A percentile compares a stretch with the other conserved stretches of the same genome.
Evolutionary conservation across 2,797 vertebrate species (phyloP).

Genomic region (Thalassophryne amazonica): DNA sequence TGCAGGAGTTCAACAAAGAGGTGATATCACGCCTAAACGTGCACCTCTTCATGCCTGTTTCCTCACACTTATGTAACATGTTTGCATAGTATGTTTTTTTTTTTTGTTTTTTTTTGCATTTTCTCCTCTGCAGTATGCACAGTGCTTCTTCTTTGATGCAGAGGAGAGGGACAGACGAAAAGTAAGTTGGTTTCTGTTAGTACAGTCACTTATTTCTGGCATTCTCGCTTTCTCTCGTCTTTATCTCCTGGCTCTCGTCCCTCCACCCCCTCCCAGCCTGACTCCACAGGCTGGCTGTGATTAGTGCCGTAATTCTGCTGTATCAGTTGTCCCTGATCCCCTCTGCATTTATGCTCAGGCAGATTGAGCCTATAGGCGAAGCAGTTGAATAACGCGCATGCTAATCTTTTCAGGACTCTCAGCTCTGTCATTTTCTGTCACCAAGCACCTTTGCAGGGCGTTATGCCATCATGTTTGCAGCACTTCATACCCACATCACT

Average conservation of each 20-base stretch:
- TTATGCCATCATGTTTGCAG: too few relatives aligned
- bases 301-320: constrained; percentile 73
- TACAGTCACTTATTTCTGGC: not conserved
- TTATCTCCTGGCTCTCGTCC: not conserved
- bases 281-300: constrained; percentile 36
- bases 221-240: not conserved
- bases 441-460: too few relatives aligned
- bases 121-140: constrained; percentile 55
- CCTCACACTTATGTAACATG: not conserved
- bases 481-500: too few relatives aligned
- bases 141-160: constrained; percentile 74
- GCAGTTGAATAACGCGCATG: constrained; percentile 4
- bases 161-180: constrained; percentile 60
- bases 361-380: constrained; percentile 44
- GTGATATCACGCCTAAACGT: constrained; percentile 35
- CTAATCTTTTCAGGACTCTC: constrained; percentile 25
- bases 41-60: not conserved
- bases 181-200: constrained; percentile 31
- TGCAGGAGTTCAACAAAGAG: constrained; percentile 77
- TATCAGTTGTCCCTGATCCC: constrained; percentile 69
- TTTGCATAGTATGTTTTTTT: not conserved
- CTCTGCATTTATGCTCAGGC: constrained; percentile 42
- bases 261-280: not conserved
- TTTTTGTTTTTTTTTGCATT: not conserved
- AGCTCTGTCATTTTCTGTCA: not conserved